These are phyloP conservation scores for Trichogramma dendrolimi DNA, from an alignment of 2,888 invertebrate species.

Conservation along the genomic window DNA sequence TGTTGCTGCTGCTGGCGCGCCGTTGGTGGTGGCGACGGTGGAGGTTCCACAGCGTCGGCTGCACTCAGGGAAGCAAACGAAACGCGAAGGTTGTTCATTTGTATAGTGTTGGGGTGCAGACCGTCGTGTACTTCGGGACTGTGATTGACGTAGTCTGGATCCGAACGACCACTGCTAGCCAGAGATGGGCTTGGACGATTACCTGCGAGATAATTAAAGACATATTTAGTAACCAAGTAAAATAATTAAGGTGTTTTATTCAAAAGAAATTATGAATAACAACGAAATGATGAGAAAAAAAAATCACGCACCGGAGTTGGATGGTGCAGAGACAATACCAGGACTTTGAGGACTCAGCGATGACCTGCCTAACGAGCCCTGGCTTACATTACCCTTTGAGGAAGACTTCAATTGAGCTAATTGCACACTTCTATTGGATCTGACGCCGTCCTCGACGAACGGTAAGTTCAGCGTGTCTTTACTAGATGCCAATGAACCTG, in stretches of 20 bases:
- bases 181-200: slow-evolving; percentile 20
- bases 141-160: slow-evolving; percentile 45
- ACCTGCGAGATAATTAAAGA: slow-evolving; percentile 6
- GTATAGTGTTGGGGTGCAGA: neutral
- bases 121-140: slow-evolving; percentile 39
- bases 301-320: slow-evolving; percentile 18
- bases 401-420: slow-evolving; percentile 40
- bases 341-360: slow-evolving; percentile 42
- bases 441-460: slow-evolving; percentile 46
- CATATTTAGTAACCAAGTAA: too few species aligned
- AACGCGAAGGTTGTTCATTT: slow-evolving; percentile 31
- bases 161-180: slow-evolving; percentile 13
- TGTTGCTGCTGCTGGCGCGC: neutral
- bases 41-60: slow-evolving; percentile 34
- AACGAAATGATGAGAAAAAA: neutral
- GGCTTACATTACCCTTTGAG: slow-evolving; percentile 40
- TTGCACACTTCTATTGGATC: slow-evolving; percentile 45
- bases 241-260: neutral
- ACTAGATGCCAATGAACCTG: slow-evolving; percentile 44
- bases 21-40: neutral
- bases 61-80: slow-evolving; percentile 41
- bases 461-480: slow-evolving; percentile 46
- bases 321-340: slow-evolving; percentile 4
- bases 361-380: slow-evolving; percentile 40
- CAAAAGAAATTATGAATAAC: neutral